Evolutionary conservation across 2,113 vertebrate species (phyloP).

Genomic region (Macquaria australasica): DNA sequence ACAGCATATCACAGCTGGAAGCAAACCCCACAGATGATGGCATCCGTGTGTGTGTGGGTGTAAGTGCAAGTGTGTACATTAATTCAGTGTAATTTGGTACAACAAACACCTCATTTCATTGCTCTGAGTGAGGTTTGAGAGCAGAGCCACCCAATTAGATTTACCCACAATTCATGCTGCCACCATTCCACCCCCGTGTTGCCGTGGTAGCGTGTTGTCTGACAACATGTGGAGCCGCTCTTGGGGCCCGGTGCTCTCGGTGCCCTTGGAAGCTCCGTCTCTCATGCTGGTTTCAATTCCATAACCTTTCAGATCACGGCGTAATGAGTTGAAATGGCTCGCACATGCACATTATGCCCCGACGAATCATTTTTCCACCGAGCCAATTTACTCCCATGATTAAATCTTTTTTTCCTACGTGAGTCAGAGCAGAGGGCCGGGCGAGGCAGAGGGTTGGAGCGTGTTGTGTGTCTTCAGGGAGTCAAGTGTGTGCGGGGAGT

Average conservation of each 20-base stretch:
- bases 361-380: conserved; percentile 76
- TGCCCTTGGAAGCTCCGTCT: conserved; percentile 71
- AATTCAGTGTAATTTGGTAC: conserved; percentile 70
- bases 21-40: conserved; percentile 29
- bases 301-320: conserved; percentile 80
- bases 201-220: conserved; percentile 53
- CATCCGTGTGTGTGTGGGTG: conserved; percentile 18
- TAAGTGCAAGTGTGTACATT: conserved; percentile 67
- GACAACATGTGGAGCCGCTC: conserved; percentile 76
- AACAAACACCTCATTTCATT: conserved; percentile 79
- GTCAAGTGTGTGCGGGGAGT: conserved; percentile 50
- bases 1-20: conserved; percentile 49
- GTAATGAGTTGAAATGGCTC: conserved; percentile 84
- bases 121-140: conserved; percentile 64
- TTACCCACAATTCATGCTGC: conserved; percentile 45
- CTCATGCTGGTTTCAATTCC: conserved; percentile 81
- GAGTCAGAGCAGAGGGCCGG: conserved; percentile 70
- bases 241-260: conserved; percentile 46
- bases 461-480: conserved; percentile 46
- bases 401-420: conserved; percentile 76
- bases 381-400: conserved; percentile 76
- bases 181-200: not conserved
- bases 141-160: conserved; percentile 73
- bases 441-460: conserved; percentile 33
- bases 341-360: conserved; percentile 81